phyloP scores from a whole-genome alignment of 2,113 vertebrate species.

The Sinocyclocheilus anshuiensis region DNA sequence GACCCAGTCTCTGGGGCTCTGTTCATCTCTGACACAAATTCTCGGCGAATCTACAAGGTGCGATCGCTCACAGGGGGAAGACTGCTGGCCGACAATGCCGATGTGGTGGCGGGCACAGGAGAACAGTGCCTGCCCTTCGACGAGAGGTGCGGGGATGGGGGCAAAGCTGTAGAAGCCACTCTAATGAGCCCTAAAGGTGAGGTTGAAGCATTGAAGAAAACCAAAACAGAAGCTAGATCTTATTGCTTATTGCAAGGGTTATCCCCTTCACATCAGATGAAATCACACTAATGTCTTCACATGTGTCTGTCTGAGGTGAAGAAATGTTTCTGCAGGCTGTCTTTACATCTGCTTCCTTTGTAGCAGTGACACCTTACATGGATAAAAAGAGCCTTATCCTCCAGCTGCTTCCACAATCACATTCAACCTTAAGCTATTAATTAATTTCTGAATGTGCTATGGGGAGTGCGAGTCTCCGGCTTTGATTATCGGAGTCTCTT shows the following conservation, averaged over 20 bases:
- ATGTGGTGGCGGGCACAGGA: conserved; percentile 94
- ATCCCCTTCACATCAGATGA: not conserved
- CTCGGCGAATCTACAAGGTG: conserved; percentile 88
- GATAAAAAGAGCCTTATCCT: conserved; percentile 46
- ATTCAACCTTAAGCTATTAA: conserved; percentile 58
- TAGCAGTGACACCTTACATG: conserved; percentile 41
- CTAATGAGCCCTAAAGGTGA: conserved; percentile 98
- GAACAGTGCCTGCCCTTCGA: conserved; percentile 98
- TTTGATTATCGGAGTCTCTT: conserved; percentile 35
- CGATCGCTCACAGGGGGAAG: conserved; percentile 86
- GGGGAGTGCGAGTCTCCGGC: conserved; percentile 45
- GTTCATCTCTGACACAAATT: conserved; percentile 96
- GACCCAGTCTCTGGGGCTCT: conserved; percentile 93
- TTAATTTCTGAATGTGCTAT: conserved; percentile 51
- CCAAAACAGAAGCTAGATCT: not conserved
- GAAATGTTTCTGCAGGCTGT: conserved; percentile 34
- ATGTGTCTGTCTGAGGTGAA: conserved; percentile 41
- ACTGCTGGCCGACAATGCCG: conserved; percentile 87
- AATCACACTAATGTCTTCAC: not conserved
- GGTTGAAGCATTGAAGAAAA: not conserved
- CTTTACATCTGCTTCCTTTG: conserved; percentile 36
- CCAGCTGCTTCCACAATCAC: conserved; percentile 46
- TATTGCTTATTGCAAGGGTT: not conserved
- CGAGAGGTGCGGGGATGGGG: conserved; percentile 94
- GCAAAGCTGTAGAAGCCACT: conserved; percentile 95